A percentile compares a stretch with the other conserved stretches of the same genome.
Conservation (phyloP, 1,140 invertebrate genomes). For the Aphidius gifuensis region DNA sequence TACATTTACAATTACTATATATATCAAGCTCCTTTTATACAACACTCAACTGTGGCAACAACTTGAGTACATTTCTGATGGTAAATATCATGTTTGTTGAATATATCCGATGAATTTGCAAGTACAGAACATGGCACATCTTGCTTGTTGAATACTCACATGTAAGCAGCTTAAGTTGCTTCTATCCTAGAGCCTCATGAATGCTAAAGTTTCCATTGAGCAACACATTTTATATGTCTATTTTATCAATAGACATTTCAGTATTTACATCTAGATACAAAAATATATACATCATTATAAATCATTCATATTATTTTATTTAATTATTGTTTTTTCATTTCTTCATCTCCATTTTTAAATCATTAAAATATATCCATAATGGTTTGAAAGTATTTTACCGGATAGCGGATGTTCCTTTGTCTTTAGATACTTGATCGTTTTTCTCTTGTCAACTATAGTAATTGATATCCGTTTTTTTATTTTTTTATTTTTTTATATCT, state of each 20-base stretch:
- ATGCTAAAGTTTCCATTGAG: conserved; percentile 4
- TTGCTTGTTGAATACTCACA: background rate
- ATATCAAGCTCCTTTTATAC: no score
- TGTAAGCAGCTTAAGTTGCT: conserved; percentile 21
- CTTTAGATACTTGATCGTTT: background rate
- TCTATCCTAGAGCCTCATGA: background rate
- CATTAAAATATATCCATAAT: background rate
- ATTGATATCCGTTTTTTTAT: conserved; percentile 1
- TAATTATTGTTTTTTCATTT: background rate
- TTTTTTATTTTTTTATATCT: no score
- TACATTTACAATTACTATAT: no score
- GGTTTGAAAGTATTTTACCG: conserved; percentile 1
- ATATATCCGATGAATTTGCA: no score
- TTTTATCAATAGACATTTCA: conserved; percentile 1
- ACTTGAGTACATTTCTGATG: no score
- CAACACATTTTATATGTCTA: background rate
- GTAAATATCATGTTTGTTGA: no score
- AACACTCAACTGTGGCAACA: no score
- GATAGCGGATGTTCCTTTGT: conserved; percentile 14
- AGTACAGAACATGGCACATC: no score
- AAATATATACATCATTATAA: background rate
- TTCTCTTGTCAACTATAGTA: background rate
- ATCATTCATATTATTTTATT: background rate
- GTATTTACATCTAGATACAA: background rate
- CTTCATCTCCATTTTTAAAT: conserved; percentile 5